Evolutionary conservation across 30 jellyfish, hydroid and myxozoan genomes (phyloP).

Genomic region (Hydractinia echinata): DNA sequence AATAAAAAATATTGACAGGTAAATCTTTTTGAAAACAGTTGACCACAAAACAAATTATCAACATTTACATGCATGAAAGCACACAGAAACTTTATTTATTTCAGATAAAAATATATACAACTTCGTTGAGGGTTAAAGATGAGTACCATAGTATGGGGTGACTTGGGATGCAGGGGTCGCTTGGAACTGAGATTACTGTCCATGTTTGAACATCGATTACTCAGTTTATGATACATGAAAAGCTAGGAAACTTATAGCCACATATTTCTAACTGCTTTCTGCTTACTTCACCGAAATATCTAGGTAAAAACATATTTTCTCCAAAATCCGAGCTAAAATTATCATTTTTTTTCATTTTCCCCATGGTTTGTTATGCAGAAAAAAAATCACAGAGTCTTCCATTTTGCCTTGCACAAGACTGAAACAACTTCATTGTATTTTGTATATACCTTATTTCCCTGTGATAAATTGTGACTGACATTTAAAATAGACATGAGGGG

Average conservation of each 20-base stretch:
- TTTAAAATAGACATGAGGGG: conserved; percentile 1
- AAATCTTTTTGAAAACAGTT: too few relatives aligned
- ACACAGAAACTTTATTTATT: too few relatives aligned
- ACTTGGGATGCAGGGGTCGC: conserved; percentile 10
- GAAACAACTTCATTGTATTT: conserved; percentile 4
- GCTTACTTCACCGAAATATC: conserved; percentile 6
- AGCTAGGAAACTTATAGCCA: conserved; percentile 1
- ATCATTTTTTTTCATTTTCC: conserved; percentile 4
- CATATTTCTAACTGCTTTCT: not conserved
- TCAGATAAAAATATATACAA: too few relatives aligned
- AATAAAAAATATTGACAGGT: too few relatives aligned
- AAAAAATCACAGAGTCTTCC: not conserved
- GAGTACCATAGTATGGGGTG: conserved; percentile 15
- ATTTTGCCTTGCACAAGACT: conserved; percentile 11
- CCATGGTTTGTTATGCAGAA: not conserved
- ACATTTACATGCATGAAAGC: too few relatives aligned
- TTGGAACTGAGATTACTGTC: not conserved
- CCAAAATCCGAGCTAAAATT: conserved; percentile 3
- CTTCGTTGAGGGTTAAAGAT: too few relatives aligned
- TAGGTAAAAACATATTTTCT: conserved; percentile 5
- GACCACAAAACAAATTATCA: too few relatives aligned
- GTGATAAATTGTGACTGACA: conserved; percentile 10
- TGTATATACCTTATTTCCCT: not conserved
- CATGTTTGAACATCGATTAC: not conserved
- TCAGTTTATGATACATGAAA: not conserved